Conservation (phyloP, 1,140 invertebrate genomes). For the Druon quercuslanigerum region DNA sequence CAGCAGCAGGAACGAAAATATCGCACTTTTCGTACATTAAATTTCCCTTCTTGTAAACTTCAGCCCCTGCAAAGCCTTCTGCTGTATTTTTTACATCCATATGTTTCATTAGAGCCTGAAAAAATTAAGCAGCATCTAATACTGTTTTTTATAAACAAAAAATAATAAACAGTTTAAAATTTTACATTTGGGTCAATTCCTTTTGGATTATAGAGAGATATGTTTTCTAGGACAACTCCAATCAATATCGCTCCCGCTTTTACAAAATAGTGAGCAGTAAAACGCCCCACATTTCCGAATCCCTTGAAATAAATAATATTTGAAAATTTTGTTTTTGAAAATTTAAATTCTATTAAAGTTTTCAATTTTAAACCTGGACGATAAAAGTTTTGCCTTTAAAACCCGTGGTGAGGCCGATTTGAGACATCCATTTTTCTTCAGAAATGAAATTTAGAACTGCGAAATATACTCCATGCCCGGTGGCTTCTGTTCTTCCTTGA, state of each 20-base stretch:
- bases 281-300: constrained; percentile 92
- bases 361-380: constrained; percentile 79
- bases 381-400: constrained; percentile 89
- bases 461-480: constrained; percentile 92
- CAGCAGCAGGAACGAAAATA: constrained; percentile 90
- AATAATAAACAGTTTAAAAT: background rate
- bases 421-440: constrained; percentile 86
- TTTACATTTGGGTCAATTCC: constrained; percentile 87
- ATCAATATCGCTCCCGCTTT: constrained; percentile 88
- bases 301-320: constrained; percentile 76
- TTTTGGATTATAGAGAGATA: constrained; percentile 82
- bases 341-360: background rate
- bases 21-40: constrained; percentile 88
- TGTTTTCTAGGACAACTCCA: constrained; percentile 86
- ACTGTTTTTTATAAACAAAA: background rate
- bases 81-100: constrained; percentile 82
- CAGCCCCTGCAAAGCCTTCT: constrained; percentile 84
- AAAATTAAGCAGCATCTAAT: background rate
- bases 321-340: background rate
- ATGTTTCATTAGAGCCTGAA: constrained; percentile 76
- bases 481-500: constrained; percentile 90
- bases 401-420: constrained; percentile 84
- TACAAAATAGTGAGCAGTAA: constrained; percentile 85
- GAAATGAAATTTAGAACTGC: constrained; percentile 87
- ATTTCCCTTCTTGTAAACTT: constrained; percentile 77